Conservation (phyloP, 53 echinoderm and acorn worm species). For the Luidia sarsii region DNA sequence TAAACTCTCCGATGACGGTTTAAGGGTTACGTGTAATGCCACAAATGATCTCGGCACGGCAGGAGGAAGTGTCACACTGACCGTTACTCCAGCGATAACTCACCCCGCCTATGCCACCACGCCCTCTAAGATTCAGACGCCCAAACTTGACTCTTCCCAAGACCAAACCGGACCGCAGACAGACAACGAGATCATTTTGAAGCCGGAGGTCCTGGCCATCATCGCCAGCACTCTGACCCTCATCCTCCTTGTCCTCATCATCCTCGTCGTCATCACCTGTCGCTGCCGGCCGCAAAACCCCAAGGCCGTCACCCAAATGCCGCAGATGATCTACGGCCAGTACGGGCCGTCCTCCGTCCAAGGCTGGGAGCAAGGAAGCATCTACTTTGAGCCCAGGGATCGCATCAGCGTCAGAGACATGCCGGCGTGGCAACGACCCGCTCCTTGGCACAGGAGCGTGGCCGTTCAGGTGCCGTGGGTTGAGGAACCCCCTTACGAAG, state of each 20-base stretch:
- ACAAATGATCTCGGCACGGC: constrained; percentile 70
- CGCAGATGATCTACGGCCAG: constrained; percentile 78
- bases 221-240: constrained; percentile 82
- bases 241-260: constrained; percentile 74
- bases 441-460: constrained; percentile 85
- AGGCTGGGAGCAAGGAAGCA: constrained; percentile 89
- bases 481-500: constrained; percentile 86
- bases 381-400: constrained; percentile 94
- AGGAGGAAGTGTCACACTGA: constrained; percentile 18
- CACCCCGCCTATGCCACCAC: constrained; percentile 35
- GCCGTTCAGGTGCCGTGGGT: constrained; percentile 86
- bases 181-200: constrained; percentile 39
- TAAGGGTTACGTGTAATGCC: constrained; percentile 73
- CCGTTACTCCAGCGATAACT: constrained; percentile 34
- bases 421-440: constrained; percentile 79
- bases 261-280: constrained; percentile 80
- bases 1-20: constrained; percentile 58
- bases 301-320: constrained; percentile 69
- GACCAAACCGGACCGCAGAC: constrained; percentile 45
- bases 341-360: constrained; percentile 71
- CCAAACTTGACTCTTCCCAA: constrained; percentile 18
- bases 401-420: constrained; percentile 76
- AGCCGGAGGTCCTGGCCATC: constrained; percentile 71
- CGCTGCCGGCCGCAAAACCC: constrained; percentile 74
- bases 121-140: constrained; percentile 34